Percentiles rank a stretch among this genome's conserved stretches.
phyloP scores from a whole-genome alignment of 2,888 invertebrate genomes.

The Drosophila testacea region DNA sequence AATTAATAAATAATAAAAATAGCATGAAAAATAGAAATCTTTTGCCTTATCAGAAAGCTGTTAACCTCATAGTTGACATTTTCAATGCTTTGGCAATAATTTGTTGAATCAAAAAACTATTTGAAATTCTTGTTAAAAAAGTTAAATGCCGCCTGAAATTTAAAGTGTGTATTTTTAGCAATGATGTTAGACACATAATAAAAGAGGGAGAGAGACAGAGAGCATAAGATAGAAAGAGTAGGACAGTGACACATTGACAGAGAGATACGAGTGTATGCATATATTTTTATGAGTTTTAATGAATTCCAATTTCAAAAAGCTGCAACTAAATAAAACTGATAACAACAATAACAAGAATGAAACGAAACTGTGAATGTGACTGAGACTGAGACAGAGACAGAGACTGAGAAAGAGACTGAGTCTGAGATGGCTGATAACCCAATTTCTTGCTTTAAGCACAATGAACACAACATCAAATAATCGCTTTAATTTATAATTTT shows the following conservation, averaged over 20 bases:
- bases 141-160: slow-evolving; percentile 38
- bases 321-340: slow-evolving; percentile 62
- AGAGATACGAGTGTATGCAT: slow-evolving; percentile 11
- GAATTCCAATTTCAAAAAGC: slow-evolving; percentile 69
- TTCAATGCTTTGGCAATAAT: slow-evolving; percentile 31
- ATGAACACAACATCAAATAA: slow-evolving; percentile 50
- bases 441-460: slow-evolving; percentile 62
- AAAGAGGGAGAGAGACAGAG: background rate
- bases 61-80: slow-evolving; percentile 40
- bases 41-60: slow-evolving; percentile 28
- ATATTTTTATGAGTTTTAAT: slow-evolving; percentile 63
- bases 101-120: slow-evolving; percentile 46
- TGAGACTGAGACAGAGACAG: slow-evolving; percentile 31
- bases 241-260: slow-evolving; percentile 30
- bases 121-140: slow-evolving; percentile 30
- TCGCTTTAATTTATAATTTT: slow-evolving; percentile 68
- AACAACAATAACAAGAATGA: slow-evolving; percentile 48
- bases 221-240: slow-evolving; percentile 3
- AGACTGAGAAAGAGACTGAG: slow-evolving; percentile 23
- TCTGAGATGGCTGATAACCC: slow-evolving; percentile 74
- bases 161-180: slow-evolving; percentile 61
- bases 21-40: background rate
- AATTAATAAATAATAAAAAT: background rate
- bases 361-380: slow-evolving; percentile 42
- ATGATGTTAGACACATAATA: slow-evolving; percentile 51